Evolutionary conservation across 2,888 invertebrate genomes (phyloP).

Genomic region (Nemotelus nigrinus): DNA sequence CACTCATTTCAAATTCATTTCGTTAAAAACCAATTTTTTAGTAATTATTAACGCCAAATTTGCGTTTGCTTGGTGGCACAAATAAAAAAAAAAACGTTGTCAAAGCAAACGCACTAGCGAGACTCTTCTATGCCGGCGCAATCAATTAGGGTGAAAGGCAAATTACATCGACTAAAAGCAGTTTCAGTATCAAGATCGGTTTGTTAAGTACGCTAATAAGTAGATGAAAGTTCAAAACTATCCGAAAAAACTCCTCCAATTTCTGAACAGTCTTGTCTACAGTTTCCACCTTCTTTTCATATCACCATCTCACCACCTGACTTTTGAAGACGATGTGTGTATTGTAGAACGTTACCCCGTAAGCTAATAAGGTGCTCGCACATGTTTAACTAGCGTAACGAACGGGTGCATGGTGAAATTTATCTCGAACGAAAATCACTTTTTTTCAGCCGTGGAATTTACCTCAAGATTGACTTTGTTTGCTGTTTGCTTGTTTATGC

Average conservation of each 20-base stretch:
- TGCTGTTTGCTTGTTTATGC: not conserved
- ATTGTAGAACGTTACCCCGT: not conserved
- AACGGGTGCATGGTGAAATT: constrained; percentile 35
- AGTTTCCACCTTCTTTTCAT: too few relatives aligned
- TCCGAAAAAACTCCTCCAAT: constrained; percentile 4
- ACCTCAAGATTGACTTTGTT: too few relatives aligned
- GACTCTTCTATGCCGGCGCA: constrained; percentile 7
- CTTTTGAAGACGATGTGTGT: not conserved
- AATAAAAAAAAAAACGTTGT: too few relatives aligned
- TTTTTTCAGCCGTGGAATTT: not conserved
- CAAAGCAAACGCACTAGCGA: too few relatives aligned
- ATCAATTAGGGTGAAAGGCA: constrained; percentile 32
- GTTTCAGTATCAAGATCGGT: constrained; percentile 33
- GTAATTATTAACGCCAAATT: too few relatives aligned
- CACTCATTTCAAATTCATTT: too few relatives aligned
- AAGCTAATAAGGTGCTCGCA: constrained; percentile 40
- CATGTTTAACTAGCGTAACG: constrained; percentile 44
- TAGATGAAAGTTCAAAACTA: constrained; percentile 6
- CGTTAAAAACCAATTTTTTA: too few relatives aligned
- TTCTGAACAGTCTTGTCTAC: too few relatives aligned
- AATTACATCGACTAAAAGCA: constrained; percentile 29
- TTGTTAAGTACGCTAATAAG: constrained; percentile 45
- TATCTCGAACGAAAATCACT: constrained; percentile 1
- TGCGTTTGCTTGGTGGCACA: too few relatives aligned
- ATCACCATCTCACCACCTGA: not conserved